phyloP scores from a whole-genome alignment of 1,140 invertebrate species.

The Euura lappo region DNA sequence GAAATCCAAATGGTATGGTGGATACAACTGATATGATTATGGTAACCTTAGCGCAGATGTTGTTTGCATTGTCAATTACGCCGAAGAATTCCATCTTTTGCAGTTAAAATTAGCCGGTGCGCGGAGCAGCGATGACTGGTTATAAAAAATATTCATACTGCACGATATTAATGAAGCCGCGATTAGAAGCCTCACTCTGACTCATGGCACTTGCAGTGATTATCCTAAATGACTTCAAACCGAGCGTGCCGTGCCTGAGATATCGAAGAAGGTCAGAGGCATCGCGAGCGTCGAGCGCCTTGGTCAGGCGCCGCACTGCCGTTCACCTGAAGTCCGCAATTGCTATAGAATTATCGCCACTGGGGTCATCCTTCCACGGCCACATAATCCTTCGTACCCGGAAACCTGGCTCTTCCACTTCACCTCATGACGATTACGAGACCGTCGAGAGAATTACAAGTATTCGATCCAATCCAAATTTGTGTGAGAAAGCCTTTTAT shows the following conservation, averaged over 20 bases:
- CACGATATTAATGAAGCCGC: neutral
- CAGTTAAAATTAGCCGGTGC: too few species aligned
- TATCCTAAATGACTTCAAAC: conserved; percentile 1
- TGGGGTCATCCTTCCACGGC: neutral
- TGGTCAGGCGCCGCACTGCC: neutral
- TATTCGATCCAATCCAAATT: too few species aligned
- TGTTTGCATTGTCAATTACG: too few species aligned
- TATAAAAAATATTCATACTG: conserved; percentile 1
- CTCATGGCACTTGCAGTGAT: neutral
- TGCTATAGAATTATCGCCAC: neutral
- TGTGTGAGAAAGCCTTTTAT: too few species aligned
- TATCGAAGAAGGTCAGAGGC: conserved; percentile 6
- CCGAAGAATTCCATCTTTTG: too few species aligned
- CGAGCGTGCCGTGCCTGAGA: neutral
- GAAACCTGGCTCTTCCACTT: too few species aligned
- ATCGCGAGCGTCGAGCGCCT: neutral
- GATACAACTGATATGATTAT: too few species aligned
- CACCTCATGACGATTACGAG: too few species aligned
- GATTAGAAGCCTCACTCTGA: neutral
- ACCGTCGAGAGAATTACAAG: too few species aligned
- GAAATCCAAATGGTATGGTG: too few species aligned
- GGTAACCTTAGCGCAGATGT: too few species aligned
- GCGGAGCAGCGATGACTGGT: neutral
- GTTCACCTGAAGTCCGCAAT: neutral
- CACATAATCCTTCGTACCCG: too few species aligned